Conservation (phyloP, 1,140 invertebrate species). For the Cyclargus thomasi region DNA sequence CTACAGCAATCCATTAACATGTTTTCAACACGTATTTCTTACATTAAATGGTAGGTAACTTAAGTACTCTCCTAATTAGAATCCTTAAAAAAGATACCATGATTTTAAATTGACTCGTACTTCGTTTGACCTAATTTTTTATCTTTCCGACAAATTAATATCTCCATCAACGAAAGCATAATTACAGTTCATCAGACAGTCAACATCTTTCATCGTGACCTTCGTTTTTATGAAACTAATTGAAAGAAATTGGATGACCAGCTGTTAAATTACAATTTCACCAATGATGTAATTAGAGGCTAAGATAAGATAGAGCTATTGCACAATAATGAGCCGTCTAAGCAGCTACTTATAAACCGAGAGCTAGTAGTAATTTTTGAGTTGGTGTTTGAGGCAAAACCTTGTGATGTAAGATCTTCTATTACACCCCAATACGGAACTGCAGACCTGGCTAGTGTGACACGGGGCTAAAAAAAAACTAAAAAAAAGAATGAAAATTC, state of each 20-base stretch:
- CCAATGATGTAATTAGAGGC: neutral
- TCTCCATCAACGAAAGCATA: neutral
- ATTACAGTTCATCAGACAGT: neutral
- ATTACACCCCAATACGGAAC: too few relatives aligned
- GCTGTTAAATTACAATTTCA: slow-evolving; percentile 2
- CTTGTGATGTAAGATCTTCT: too few relatives aligned
- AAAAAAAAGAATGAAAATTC: too few relatives aligned
- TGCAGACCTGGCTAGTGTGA: too few relatives aligned
- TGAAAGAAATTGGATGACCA: neutral
- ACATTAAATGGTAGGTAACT: neutral
- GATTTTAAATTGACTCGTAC: neutral
- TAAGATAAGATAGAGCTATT: neutral
- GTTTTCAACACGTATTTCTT: neutral
- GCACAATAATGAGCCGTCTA: neutral
- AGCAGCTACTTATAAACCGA: too few relatives aligned
- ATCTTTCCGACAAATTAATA: neutral
- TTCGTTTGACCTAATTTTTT: neutral
- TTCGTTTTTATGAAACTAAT: neutral
- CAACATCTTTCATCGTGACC: neutral
- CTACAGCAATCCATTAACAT: neutral
- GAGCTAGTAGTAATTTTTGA: too few relatives aligned
- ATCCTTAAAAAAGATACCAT: neutral
- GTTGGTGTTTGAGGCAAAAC: too few relatives aligned
- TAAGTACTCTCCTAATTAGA: neutral
- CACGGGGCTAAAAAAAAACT: too few relatives aligned